phyloP scores from a whole-genome alignment of 30 jellyfish, hydroid and myxozoan genomes.

The Hydractinia symbiolongicarpus region DNA sequence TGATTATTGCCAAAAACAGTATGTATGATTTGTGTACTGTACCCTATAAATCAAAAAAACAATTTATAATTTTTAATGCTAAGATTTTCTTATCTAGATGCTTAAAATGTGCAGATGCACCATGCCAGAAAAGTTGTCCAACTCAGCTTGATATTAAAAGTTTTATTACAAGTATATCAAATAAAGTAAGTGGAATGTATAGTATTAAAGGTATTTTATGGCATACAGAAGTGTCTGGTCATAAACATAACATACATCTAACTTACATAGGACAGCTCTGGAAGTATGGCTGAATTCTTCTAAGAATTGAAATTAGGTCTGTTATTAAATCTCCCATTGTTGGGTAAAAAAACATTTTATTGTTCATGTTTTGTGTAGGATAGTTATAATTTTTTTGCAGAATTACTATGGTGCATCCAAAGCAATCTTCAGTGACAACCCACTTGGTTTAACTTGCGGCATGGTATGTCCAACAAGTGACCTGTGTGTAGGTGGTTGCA shows the following conservation, averaged over 20 bases:
- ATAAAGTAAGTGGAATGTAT: slow-evolving; percentile 33
- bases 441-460: slow-evolving; percentile 92
- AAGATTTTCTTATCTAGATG: slow-evolving; percentile 33
- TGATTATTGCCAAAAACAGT: no score
- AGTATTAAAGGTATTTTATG: neutral
- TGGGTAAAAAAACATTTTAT: no score
- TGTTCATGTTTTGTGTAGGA: no score
- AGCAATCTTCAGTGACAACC: slow-evolving; percentile 88
- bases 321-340: no score
- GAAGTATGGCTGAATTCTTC: neutral
- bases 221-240: neutral
- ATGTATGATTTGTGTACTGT: no score
- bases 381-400: slow-evolving; percentile 17
- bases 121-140: slow-evolving; percentile 91
- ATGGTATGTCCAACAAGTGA: slow-evolving; percentile 98
- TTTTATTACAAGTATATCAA: slow-evolving; percentile 65
- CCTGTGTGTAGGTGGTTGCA: slow-evolving; percentile 91
- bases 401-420: slow-evolving; percentile 94
- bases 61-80: neutral
- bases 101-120: slow-evolving; percentile 92
- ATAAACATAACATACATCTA: neutral
- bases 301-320: neutral
- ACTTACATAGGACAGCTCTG: neutral
- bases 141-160: slow-evolving; percentile 76
- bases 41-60: no score